Base-by-base conservation (phyloP, 2,888 invertebrate genomes). In the Melolontha melolontha region DNA sequence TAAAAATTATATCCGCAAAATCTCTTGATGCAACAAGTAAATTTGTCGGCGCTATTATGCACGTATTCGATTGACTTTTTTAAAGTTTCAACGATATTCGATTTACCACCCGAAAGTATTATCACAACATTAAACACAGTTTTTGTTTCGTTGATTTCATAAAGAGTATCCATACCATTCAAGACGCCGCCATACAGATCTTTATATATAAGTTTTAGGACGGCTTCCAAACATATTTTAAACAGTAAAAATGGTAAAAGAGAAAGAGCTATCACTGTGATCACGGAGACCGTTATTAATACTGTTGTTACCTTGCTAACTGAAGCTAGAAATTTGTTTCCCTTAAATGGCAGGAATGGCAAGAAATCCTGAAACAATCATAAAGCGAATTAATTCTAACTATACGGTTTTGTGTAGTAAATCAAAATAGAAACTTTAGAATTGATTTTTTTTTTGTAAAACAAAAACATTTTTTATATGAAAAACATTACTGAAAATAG, bases 1-100 rank as follows among this genome's bases (percentile, higher is more conserved):
- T 22, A 40, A 41, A 40, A 55, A n/a, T 40, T n/a, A 14, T 55
- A 55, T 16, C 55, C 55, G 11, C 14, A 55, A n/a, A 14, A 41
- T 40, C 22, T 40, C n/a, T 40, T 22, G 11, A 55, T 55, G 1
- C 10, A 17, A 40, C 17, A 41, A 10, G 41, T 17, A 41, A 41
- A 55, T 40, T 55, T 55, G 12, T 55, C n/a, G 16, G 17, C 14
- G 11, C 17, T 17, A 41, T 55, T 41, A n/a, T 55, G 55, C 0
- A 55, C 17, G 1, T 41, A n/a, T n/a, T 41, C 41, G 4, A 55
- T n/a, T n/a, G 17, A 40, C 8, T 8, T 16, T 17, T 22, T 39
- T 10, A 41, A 11, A n/a, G 7, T n/a, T 11, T 41, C 40, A n/a
- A 41, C 40, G 17, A 14, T 12, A 16, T 41, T 41, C 22, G n/a